These are phyloP conservation scores for Lagocephalus sceleratus DNA, from an alignment of 2,797 vertebrate genomes.

Conservation along the genomic window DNA sequence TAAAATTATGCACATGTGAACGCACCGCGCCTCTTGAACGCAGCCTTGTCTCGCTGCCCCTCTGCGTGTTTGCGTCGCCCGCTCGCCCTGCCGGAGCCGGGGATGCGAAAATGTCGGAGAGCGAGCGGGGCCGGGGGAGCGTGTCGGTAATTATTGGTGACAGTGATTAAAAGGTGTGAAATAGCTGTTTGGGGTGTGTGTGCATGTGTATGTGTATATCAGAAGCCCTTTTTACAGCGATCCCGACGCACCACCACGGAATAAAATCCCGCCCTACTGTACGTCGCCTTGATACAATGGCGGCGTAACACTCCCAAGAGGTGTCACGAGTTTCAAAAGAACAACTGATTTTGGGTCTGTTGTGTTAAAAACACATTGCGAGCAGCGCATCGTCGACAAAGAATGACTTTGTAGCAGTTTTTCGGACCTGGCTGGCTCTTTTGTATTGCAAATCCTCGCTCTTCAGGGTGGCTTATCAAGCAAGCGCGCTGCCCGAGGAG, in stretches of 20 bases:
- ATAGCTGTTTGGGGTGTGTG: slow-evolving; percentile 42
- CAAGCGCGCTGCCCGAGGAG: no score
- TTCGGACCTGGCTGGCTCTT: no score
- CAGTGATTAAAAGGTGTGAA: slow-evolving; percentile 63
- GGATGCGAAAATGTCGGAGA: slow-evolving; percentile 18
- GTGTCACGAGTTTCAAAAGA: no score
- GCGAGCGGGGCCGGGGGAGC: slow-evolving; percentile 12
- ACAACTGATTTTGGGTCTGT: no score
- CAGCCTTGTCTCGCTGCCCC: slow-evolving; percentile 43
- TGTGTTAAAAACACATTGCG: background rate
- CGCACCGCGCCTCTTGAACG: slow-evolving; percentile 53
- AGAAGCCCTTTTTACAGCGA: background rate
- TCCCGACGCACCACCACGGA: background rate
- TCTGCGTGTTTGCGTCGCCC: slow-evolving; percentile 29
- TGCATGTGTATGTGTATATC: slow-evolving; percentile 10
- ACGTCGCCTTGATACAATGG: background rate
- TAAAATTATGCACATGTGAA: slow-evolving; percentile 66
- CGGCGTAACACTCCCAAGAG: no score
- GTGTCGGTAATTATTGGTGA: slow-evolving; percentile 22
- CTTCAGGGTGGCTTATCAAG: no score
- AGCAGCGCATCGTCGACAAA: background rate
- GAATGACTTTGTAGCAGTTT: no score
- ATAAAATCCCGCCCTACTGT: background rate
- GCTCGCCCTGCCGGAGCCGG: no score
- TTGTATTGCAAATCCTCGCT: no score